These are phyloP conservation scores for Carollia perspicillata DNA, from an alignment of 2,113 vertebrate genomes.

Conservation along the genomic window DNA sequence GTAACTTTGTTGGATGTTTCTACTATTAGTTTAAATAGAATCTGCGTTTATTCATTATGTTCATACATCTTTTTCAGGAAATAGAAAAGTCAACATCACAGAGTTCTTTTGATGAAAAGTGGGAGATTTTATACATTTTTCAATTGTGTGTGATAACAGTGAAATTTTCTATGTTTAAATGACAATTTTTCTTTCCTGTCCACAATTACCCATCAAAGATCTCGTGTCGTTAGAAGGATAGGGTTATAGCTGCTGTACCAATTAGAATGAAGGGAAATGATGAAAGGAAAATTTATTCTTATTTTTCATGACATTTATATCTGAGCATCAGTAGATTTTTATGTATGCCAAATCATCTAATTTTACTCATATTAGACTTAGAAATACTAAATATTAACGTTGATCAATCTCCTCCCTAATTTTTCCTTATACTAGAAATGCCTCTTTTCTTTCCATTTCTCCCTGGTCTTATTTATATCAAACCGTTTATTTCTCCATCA, in stretches of 20 bases:
- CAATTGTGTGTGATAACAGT: neutral
- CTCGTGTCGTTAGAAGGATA: neutral
- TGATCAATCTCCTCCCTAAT: neutral
- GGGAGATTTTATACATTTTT: conserved; percentile 11
- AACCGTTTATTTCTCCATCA: neutral
- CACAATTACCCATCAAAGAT: neutral
- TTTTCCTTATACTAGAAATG: neutral
- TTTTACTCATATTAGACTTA: neutral
- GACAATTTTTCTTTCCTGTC: neutral
- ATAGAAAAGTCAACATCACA: neutral
- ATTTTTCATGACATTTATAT: neutral
- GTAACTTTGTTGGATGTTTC: neutral
- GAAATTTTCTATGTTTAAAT: neutral
- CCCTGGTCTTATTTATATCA: neutral
- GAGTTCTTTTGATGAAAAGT: neutral
- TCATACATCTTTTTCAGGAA: conserved; percentile 23
- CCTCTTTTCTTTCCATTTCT: neutral
- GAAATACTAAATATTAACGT: neutral
- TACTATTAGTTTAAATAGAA: conserved; percentile 44
- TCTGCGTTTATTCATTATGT: conserved; percentile 37
- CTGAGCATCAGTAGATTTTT: neutral
- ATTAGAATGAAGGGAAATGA: neutral
- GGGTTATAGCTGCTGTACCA: neutral
- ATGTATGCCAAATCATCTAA: neutral
- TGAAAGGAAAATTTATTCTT: neutral